Evolutionary conservation across 2,888 invertebrate genomes (phyloP).

Genomic region (Protonemura montana): DNA sequence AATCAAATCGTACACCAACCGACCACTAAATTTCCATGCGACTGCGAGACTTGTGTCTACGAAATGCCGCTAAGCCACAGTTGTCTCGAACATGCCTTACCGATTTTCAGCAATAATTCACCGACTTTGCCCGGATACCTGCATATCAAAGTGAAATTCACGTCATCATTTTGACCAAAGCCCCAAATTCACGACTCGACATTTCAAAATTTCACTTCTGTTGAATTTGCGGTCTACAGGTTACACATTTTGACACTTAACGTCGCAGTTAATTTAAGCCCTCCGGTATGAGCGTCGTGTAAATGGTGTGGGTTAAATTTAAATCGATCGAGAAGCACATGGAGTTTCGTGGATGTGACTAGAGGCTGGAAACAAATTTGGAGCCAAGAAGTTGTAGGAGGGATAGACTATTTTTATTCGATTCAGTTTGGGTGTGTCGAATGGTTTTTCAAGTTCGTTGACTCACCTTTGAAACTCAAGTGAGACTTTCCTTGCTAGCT

Average conservation of each 20-base stretch:
- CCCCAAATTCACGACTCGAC: neutral
- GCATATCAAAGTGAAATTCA: neutral
- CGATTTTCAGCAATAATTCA: neutral
- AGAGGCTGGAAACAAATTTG: neutral
- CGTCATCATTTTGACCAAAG: neutral
- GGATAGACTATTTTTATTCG: neutral
- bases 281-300: neutral
- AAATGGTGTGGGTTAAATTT: neutral
- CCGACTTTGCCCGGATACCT: neutral
- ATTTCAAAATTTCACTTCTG: neutral
- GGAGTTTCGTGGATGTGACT: neutral
- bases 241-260: neutral
- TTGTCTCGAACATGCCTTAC: neutral
- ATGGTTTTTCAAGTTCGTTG: neutral
- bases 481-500: no score
- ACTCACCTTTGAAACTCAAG: neutral
- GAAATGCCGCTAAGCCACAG: neutral
- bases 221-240: neutral
- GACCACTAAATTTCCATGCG: no score
- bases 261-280: neutral
- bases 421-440: neutral
- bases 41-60: neutral
- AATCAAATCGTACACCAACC: no score
- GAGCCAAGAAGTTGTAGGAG: neutral
- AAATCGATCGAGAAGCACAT: neutral